A percentile compares a stretch with the other conserved stretches of the same genome.
phyloP scores from a whole-genome alignment of 1,140 invertebrate species.

The Tetramorium simillimum region DNA sequence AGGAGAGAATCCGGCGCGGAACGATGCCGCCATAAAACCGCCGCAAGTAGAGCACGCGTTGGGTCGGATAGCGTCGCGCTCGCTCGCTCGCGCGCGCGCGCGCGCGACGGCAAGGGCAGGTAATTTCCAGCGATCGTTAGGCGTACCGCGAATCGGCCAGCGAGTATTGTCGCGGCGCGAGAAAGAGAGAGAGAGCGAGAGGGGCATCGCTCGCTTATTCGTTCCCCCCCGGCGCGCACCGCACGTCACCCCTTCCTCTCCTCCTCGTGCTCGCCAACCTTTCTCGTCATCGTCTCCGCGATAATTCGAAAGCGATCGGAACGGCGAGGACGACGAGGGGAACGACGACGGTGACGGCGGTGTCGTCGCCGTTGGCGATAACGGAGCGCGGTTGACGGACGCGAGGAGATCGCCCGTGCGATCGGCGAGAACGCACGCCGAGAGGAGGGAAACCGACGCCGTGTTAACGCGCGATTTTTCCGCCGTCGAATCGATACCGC shows the following conservation, averaged over 20 bases:
- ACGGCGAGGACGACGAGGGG: background rate
- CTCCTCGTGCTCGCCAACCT: slow-evolving; percentile 43
- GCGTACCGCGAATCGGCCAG: slow-evolving; percentile 69
- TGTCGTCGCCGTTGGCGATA: background rate
- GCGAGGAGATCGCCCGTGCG: slow-evolving; percentile 5
- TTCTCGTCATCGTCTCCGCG: slow-evolving; percentile 11
- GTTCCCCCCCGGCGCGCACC: background rate
- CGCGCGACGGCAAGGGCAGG: slow-evolving; percentile 61
- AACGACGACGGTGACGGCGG: background rate
- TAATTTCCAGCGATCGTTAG: slow-evolving; percentile 72
- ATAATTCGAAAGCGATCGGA: slow-evolving; percentile 42
- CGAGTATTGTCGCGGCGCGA: slow-evolving; percentile 66
- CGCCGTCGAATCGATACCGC: slow-evolving; percentile 57
- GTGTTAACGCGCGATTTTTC: slow-evolving; percentile 53
- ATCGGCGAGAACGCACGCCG: slow-evolving; percentile 20
- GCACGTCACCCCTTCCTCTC: slow-evolving; percentile 62
- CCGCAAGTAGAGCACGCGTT: slow-evolving; percentile 71
- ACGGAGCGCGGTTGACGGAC: background rate
- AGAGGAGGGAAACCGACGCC: slow-evolving; percentile 32
- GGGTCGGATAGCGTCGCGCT: slow-evolving; percentile 5
- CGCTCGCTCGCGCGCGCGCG: slow-evolving; percentile 14
- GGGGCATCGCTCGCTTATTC: slow-evolving; percentile 37
- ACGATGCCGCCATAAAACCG: slow-evolving; percentile 60
- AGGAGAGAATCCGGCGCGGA: slow-evolving; percentile 16
- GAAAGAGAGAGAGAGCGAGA: slow-evolving; percentile 21